Evolutionary conservation across 2,888 invertebrate genomes (phyloP), one percentile per base, ranked within the genome.

Genomic region (Leptarthrus brevirostris): DNA sequence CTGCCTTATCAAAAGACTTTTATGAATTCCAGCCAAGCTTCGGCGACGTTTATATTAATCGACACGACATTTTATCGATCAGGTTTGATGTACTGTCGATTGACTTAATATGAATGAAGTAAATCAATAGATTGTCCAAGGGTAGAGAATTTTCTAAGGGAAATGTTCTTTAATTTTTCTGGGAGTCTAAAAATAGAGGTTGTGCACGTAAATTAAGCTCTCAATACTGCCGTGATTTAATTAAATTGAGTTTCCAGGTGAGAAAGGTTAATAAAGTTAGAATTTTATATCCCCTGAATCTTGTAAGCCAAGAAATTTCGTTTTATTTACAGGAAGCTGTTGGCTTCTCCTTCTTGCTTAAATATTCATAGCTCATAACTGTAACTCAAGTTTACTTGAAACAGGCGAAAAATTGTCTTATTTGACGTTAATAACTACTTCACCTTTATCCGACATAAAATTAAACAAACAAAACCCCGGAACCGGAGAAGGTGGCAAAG

Each of bases 331-430:
- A 30, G 8, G 4, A 8, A 30, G 30, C 3, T 30, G 30, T 30
- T 30, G 3, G 30, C 30, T 30, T 8, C 30, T 30, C 30, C 3
- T 8, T 30, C 4, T 22, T 56, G 14, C 16, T 56, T 56, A 56
- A 56, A 56, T 6, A 56, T 56, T 56, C 30, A 30, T 56, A n/a
- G 30, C 26, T 16, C 6, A 56, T 26, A 26, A n/a, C 56, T 53
- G 24, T 14, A 5, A 10, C 49, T 8, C 30, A 8, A 56, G n/a
- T 24, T 56, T 26, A 26, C 30, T 16, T 56, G 30, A 30, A 26
- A 16, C 2, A 56, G 1, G 14, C 56, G 6, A 26, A 56, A 56
- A 56, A 56, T 56, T 30, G 14, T 3, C 30, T 30, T 8, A 30
- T 30, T 30, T 30, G 4, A 30, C 30, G 4, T 30, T 3, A 30